Evolutionary conservation across 2,113 vertebrate species (phyloP).

Genomic region (Cervus canadensis): DNA sequence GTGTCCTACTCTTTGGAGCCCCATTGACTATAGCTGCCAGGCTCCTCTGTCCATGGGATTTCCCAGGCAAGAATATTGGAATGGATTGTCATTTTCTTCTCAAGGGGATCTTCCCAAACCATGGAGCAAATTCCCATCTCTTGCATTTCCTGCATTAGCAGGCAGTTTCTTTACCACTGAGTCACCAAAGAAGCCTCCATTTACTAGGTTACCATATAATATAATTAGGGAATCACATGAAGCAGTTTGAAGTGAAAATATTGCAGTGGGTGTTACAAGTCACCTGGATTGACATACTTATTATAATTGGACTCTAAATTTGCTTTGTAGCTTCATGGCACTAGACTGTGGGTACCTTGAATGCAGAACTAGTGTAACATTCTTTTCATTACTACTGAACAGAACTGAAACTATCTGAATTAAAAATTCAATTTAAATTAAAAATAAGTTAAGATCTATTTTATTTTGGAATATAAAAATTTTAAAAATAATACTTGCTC

Average conservation of each 20-base stretch:
- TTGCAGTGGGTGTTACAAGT: not conserved
- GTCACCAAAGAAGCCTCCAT: not conserved
- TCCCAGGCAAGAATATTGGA: not conserved
- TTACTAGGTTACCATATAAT: not conserved
- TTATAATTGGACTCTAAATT: not conserved
- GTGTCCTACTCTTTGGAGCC: not conserved
- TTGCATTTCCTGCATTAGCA: not conserved
- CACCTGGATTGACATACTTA: not conserved
- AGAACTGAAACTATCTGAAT: not conserved
- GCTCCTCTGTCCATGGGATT: not conserved
- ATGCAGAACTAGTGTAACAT: not conserved
- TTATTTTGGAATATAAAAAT: not conserved
- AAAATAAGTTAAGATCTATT: not conserved
- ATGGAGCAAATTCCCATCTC: not conserved
- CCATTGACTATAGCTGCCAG: not conserved
- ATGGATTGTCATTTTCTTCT: not conserved
- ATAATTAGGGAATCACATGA: not conserved
- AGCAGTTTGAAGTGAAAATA: not conserved
- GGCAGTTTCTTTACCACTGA: not conserved
- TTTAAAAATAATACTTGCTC: not conserved
- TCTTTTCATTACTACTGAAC: not conserved
- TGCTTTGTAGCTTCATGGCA: not conserved
- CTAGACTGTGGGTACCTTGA: rapidly evolving
- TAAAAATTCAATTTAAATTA: not conserved
- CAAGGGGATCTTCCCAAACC: not conserved